phyloP scores from a whole-genome alignment of 2,113 vertebrate genomes.

The Pangasianodon gigas region DNA sequence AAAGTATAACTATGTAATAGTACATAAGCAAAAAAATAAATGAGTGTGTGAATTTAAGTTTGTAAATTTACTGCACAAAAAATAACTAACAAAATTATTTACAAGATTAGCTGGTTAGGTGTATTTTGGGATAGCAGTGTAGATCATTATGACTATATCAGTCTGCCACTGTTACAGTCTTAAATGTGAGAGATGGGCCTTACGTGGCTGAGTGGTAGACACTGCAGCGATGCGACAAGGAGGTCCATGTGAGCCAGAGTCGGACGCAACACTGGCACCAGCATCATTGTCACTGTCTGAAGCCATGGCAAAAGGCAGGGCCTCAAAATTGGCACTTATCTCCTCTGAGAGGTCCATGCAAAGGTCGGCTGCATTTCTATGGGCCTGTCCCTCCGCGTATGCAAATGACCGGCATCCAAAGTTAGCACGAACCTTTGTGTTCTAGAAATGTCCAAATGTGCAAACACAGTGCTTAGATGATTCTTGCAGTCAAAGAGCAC shows the following conservation, averaged over 20 bases:
- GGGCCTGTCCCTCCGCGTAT: conserved; percentile 93
- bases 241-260: conserved; percentile 90
- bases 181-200: conserved; percentile 23
- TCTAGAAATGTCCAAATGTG: conserved; percentile 69
- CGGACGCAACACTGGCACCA: conserved; percentile 92
- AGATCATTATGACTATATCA: neutral
- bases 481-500: neutral
- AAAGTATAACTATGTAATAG: neutral
- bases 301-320: conserved; percentile 95
- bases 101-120: neutral
- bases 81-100: neutral
- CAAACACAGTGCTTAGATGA: conserved; percentile 5
- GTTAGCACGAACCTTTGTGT: conserved; percentile 95
- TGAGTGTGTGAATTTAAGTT: neutral
- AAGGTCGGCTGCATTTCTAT: conserved; percentile 92
- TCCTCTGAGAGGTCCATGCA: conserved; percentile 95
- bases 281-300: conserved; percentile 97
- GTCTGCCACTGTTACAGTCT: neutral
- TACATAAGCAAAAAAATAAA: neutral
- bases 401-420: conserved; percentile 91
- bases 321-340: conserved; percentile 98
- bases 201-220: conserved; percentile 89
- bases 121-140: neutral
- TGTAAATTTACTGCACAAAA: neutral
- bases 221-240: conserved; percentile 92